phyloP scores from a whole-genome alignment of 2,797 vertebrate genomes.

The Miichthys miiuy region DNA sequence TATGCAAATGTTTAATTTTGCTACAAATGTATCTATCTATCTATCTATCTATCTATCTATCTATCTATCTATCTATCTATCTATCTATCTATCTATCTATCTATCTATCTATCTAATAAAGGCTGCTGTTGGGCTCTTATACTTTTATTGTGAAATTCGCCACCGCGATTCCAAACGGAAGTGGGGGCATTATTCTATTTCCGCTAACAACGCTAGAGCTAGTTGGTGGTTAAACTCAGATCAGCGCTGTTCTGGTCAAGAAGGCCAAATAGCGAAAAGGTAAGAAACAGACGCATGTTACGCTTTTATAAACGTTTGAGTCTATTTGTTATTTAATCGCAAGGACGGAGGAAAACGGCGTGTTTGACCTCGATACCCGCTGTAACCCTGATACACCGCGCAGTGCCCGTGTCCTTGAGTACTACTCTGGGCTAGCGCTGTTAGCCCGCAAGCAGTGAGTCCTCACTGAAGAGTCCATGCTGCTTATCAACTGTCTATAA shows the following conservation, averaged over 20 bases:
- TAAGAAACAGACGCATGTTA: conserved; percentile 54
- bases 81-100: too few species aligned
- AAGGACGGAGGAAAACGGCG: accelerated
- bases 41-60: too few species aligned
- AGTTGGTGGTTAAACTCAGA: conserved; percentile 29
- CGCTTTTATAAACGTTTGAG: background rate
- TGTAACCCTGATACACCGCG: conserved; percentile 18
- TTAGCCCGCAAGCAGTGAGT: conserved; percentile 50
- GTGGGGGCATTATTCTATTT: accelerated
- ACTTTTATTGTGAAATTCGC: conserved; percentile 48
- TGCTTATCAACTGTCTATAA: accelerated
- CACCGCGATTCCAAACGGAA: conserved; percentile 28
- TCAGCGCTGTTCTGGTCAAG: conserved; percentile 87
- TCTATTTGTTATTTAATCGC: accelerated
- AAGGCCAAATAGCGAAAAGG: conserved; percentile 89
- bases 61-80: too few species aligned
- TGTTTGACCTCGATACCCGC: background rate
- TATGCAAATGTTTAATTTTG: too few species aligned
- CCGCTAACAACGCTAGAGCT: conserved; percentile 58
- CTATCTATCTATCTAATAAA: too few species aligned
- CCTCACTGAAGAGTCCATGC: background rate
- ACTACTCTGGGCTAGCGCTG: conserved; percentile 59
- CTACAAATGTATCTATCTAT: too few species aligned
- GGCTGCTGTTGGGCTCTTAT: too few species aligned
- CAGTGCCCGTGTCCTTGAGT: conserved; percentile 78